phyloP scores from a whole-genome alignment of 1,140 invertebrate species.

The Berghia stephanieae region DNA sequence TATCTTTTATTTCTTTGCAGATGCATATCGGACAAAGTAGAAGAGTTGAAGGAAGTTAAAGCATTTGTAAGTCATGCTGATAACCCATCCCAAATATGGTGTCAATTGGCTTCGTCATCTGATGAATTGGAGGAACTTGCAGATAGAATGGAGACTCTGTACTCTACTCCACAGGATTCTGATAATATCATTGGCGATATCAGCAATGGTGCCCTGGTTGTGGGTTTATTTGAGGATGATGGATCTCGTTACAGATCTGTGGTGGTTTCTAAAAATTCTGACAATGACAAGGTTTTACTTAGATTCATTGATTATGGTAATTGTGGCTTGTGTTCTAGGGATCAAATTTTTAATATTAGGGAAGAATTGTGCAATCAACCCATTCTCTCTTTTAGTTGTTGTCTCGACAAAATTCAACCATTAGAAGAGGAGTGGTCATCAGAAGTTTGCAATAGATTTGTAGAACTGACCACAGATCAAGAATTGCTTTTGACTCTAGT shows the following conservation, averaged over 20 bases:
- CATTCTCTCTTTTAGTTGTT: constrained; percentile 15
- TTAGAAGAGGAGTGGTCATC: constrained; percentile 2
- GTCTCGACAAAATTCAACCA: constrained; percentile 11
- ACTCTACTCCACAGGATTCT: background rate
- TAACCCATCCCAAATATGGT: constrained; percentile 16
- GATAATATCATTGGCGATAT: background rate
- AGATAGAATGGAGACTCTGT: background rate
- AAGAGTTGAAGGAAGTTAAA: background rate
- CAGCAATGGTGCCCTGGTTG: constrained; percentile 18
- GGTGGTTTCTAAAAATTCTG: background rate
- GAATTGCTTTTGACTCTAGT: constrained; percentile 16
- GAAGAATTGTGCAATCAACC: background rate
- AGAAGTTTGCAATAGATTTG: background rate
- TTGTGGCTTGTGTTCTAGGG: background rate
- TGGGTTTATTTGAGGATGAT: constrained; percentile 8
- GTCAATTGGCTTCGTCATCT: constrained; percentile 9
- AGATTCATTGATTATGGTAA: constrained; percentile 28
- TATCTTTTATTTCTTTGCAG: constrained; percentile 15
- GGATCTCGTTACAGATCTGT: constrained; percentile 10
- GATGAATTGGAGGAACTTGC: constrained; percentile 4
- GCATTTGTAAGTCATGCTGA: constrained; percentile 18
- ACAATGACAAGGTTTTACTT: background rate
- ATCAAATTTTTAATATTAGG: constrained; percentile 10
- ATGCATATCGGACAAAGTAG: constrained; percentile 13
- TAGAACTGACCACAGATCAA: background rate